phyloP scores from a whole-genome alignment of 1,140 invertebrate species.

The Trissolcus basalis region DNA sequence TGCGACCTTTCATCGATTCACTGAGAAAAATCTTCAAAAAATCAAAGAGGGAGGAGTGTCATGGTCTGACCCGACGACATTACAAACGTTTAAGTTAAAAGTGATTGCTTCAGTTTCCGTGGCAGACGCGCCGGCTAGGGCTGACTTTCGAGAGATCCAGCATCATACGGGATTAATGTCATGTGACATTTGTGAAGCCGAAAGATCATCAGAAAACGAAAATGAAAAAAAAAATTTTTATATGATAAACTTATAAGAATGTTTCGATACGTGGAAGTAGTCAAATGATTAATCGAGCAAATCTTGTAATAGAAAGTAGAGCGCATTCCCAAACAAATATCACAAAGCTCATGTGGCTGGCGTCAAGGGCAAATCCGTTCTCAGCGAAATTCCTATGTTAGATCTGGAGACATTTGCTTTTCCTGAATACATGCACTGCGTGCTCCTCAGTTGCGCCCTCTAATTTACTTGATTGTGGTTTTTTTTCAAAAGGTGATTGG shows the following conservation, averaged over 20 bases:
- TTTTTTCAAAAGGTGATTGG: constrained; percentile 10
- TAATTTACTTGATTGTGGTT: constrained; percentile 34
- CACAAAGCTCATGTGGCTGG: constrained; percentile 13
- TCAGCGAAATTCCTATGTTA: constrained; percentile 36
- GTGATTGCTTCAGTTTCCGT: constrained; percentile 48
- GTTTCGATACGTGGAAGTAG: not conserved
- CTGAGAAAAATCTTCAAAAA: constrained; percentile 26
- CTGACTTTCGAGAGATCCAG: constrained; percentile 54
- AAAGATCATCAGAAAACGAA: constrained; percentile 12
- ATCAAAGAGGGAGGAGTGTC: constrained; percentile 39
- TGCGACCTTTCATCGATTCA: constrained; percentile 29
- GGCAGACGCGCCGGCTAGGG: constrained; percentile 55
- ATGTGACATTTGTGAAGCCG: constrained; percentile 58
- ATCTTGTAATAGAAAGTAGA: constrained; percentile 1
- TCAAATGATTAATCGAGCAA: constrained; percentile 4
- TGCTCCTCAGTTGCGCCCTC: constrained; percentile 26
- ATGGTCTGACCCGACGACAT: constrained; percentile 46
- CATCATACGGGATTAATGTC: constrained; percentile 40
- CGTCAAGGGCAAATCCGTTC: constrained; percentile 41
- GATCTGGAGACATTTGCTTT: constrained; percentile 39
- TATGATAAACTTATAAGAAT: constrained; percentile 8
- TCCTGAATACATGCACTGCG: constrained; percentile 52
- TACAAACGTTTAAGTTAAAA: constrained; percentile 22
- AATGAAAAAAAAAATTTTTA: constrained; percentile 15
- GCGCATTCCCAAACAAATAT: not conserved